Evolutionary conservation across 2,888 invertebrate genomes (phyloP), one percentile per base, ranked within the genome.

Genomic region (Cheilosia variabilis): DNA sequence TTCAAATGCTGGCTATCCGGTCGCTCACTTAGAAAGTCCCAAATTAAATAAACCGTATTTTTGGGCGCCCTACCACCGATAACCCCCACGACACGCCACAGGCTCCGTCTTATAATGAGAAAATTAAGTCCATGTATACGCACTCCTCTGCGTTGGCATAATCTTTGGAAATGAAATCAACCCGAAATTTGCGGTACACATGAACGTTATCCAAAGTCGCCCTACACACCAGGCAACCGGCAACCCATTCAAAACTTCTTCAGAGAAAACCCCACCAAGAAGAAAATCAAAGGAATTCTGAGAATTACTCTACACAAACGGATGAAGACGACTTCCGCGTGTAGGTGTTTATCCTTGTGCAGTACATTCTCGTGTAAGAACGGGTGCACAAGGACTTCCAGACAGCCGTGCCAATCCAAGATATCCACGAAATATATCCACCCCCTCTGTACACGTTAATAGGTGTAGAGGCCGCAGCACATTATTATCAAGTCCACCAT

Each of bases 211-310:
- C 37, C 65, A 34, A 45, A 10, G 57, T 22, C 43, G 3, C 73
- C 15, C 55, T 27, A 62, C 72, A 22, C 53, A 1, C 22, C 73
- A 10, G 27, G 27, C 37, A 66, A 34, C 50, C 24, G 43, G 47
- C 52, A 60, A 52, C 65, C 65, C 69, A 72, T 77, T 82, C 63
- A 50, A 78, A 81, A 87, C 82, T 82, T 69, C 77, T 78, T 69
- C 22, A 65, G 77, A 65, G 65, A 69, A 75, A 87, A 75, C 50
- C 53, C 65, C 82, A 57, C 68, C 73, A 78, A 87, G 72, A 82
- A 87, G 82, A 82, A 87, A 87, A 87, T 87, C 87, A 87, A 87
- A 87, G 87, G 87, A 87, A 87, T 87, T 82, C 77, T 60, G 73
- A 53, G 82, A 87, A 82, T 87, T 82, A 87, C 71, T 60, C 10